A percentile compares a stretch with the other conserved stretches of the same genome.
Evolutionary conservation across 2,888 invertebrate genomes (phyloP).

Genomic region (Dioctria rufipes): DNA sequence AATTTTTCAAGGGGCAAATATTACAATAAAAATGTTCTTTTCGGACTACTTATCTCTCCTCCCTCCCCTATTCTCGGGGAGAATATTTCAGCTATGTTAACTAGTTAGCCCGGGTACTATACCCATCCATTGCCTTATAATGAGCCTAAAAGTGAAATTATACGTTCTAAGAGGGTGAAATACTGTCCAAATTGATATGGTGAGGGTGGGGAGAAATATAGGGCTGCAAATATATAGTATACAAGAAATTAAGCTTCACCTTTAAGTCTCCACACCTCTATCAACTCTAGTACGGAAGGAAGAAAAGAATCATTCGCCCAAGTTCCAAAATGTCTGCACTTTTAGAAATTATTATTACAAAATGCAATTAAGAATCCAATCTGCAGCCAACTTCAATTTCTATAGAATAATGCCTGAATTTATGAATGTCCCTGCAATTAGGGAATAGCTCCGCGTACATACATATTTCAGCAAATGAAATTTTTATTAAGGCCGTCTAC

Average conservation of each 20-base stretch:
- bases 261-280: too few relatives aligned
- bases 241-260: too few relatives aligned
- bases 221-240: too few relatives aligned
- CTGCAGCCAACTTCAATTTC: conserved; percentile 32
- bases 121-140: neutral
- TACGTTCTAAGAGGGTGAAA: conserved; percentile 7
- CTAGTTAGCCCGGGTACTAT: neutral
- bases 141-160: conserved; percentile 15
- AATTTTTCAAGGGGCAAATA: conserved; percentile 51
- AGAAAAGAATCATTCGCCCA: neutral
- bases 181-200: conserved; percentile 1
- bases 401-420: conserved; percentile 14
- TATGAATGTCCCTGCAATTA: conserved; percentile 21
- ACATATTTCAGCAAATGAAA: conserved; percentile 27
- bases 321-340: neutral
- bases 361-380: conserved; percentile 31
- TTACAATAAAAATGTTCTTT: conserved; percentile 45
- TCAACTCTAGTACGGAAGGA: neutral
- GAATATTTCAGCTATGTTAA: conserved; percentile 45
- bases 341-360: conserved; percentile 6
- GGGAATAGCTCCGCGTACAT: neutral
- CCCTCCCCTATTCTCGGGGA: too few relatives aligned
- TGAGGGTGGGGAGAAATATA: neutral
- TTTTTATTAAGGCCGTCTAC: conserved; percentile 22
- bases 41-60: conserved; percentile 3